phyloP scores from a whole-genome alignment of 2,113 vertebrate species.

The Columba janthina region DNA sequence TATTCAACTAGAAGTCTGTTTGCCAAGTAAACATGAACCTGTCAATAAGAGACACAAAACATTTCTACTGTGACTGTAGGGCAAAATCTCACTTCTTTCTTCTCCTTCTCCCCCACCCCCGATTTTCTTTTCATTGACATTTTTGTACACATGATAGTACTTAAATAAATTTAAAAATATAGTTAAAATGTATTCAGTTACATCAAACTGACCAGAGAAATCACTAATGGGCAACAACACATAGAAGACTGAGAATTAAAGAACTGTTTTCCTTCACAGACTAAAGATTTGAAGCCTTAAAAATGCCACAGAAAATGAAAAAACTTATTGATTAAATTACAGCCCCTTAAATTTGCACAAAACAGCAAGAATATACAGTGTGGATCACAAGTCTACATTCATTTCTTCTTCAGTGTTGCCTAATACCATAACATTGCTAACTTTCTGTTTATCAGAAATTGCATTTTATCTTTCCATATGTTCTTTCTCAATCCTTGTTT shows the following conservation, averaged over 20 bases:
- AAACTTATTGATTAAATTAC: neutral
- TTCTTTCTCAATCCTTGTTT: neutral
- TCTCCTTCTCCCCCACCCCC: neutral
- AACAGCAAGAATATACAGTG: neutral
- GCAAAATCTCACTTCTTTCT: neutral
- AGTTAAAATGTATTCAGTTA: neutral
- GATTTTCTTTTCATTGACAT: neutral
- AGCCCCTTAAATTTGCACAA: neutral
- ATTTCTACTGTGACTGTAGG: neutral
- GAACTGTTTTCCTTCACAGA: neutral
- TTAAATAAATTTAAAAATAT: neutral
- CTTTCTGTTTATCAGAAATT: neutral
- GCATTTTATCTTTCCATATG: neutral
- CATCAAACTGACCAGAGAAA: neutral
- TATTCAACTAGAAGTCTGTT: neutral
- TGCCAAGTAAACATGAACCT: neutral
- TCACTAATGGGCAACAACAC: neutral
- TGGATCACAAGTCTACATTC: neutral
- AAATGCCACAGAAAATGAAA: neutral
- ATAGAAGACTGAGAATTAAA: neutral
- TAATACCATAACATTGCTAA: neutral
- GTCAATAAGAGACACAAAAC: neutral
- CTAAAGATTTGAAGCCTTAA: neutral
- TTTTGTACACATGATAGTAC: neutral
- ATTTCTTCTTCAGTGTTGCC: neutral